phyloP scores from a whole-genome alignment of 2,888 invertebrate species.

The Drosophila vallismaia region DNA sequence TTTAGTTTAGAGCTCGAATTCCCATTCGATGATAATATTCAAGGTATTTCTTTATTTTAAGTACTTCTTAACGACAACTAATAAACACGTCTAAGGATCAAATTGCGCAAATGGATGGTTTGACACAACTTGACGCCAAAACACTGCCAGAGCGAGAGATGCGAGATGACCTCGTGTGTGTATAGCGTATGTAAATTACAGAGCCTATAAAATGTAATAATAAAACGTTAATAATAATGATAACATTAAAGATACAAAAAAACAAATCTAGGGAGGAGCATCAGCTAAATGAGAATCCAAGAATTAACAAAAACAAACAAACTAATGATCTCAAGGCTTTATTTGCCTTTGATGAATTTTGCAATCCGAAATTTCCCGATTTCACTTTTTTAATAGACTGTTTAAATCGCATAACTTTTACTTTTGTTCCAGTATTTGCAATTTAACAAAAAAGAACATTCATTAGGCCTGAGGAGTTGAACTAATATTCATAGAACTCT shows the following conservation, averaged over 20 bases:
- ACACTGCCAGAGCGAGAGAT: slow-evolving; percentile 81
- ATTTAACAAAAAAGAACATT: not conserved
- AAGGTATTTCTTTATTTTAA: slow-evolving; percentile 38
- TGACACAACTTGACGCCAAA: slow-evolving; percentile 83
- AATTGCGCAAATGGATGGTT: slow-evolving; percentile 82
- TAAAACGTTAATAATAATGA: slow-evolving; percentile 25
- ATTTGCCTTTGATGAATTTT: slow-evolving; percentile 22
- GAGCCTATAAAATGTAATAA: slow-evolving; percentile 20
- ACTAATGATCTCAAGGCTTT: slow-evolving; percentile 72
- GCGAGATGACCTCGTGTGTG: slow-evolving; percentile 48
- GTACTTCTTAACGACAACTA: slow-evolving; percentile 35
- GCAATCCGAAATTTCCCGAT: slow-evolving; percentile 20
- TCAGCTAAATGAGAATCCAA: slow-evolving; percentile 21
- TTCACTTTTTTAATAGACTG: slow-evolving; percentile 11
- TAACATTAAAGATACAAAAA: slow-evolving; percentile 17
- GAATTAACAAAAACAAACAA: slow-evolving; percentile 27
- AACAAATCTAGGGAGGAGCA: slow-evolving; percentile 32
- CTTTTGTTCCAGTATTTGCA: not conserved
- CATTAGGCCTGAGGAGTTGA: not conserved
- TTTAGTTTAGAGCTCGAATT: slow-evolving; percentile 6
- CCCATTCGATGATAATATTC: slow-evolving; percentile 1
- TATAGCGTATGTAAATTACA: slow-evolving; percentile 45
- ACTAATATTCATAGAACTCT: not conserved
- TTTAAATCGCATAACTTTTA: not conserved
- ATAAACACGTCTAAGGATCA: slow-evolving; percentile 65